These are phyloP conservation scores for Onychomys leucogaster DNA, from an alignment of 2,797 vertebrate genomes.

Conservation along the genomic window DNA sequence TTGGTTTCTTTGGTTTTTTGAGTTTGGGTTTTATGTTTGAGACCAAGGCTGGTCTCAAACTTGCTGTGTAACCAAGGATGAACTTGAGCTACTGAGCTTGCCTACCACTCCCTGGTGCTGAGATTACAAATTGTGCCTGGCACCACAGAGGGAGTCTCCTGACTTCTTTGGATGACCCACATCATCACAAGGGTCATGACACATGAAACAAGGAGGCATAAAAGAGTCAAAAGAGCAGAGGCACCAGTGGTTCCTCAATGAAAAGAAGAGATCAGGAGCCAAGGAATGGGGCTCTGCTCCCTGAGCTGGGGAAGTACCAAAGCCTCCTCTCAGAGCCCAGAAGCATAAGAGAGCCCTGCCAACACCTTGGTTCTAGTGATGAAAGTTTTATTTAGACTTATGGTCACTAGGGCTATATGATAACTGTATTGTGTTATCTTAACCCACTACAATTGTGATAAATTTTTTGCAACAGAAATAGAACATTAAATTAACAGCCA, in stretches of 20 bases:
- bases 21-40: neutral
- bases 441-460: neutral
- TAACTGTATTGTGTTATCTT: neutral
- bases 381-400: neutral
- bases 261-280: neutral
- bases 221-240: neutral
- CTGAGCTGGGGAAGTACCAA: neutral
- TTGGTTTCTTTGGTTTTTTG: neutral
- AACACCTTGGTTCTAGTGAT: neutral
- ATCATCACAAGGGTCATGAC: neutral
- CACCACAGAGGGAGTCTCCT: neutral
- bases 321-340: neutral
- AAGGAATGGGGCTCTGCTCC: neutral
- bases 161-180: neutral
- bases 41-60: neutral
- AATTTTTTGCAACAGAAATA: conserved; percentile 6
- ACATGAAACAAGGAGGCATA: neutral
- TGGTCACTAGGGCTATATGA: neutral
- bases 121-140: too few relatives aligned
- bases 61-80: neutral
- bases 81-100: neutral
- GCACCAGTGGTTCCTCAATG: too few relatives aligned
- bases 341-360: neutral
- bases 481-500: neutral
- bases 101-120: neutral